Conservation (phyloP, 2,888 invertebrate genomes). For the Apodemia hepburni region DNA sequence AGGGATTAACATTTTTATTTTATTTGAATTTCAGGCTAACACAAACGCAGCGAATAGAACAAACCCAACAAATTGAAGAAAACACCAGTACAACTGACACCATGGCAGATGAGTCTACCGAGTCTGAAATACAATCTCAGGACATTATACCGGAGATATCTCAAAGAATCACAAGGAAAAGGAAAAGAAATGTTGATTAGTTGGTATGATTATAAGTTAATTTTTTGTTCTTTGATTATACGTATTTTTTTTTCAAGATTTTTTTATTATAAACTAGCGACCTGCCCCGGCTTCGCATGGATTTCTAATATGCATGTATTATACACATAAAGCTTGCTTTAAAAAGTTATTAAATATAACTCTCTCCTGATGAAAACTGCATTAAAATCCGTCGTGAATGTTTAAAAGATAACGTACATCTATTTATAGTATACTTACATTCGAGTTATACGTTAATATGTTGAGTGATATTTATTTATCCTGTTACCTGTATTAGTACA, state of each 20-base stretch:
- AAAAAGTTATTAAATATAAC: no score
- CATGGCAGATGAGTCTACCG: conserved; percentile 12
- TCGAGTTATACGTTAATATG: no score
- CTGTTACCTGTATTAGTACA: no score
- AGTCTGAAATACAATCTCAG: conserved; percentile 37
- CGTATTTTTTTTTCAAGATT: not conserved
- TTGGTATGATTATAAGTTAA: not conserved
- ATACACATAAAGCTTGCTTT: no score
- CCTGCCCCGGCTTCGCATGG: no score
- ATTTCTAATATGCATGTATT: no score
- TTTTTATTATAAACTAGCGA: not conserved
- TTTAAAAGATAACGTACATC: no score
- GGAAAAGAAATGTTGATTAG: conserved; percentile 40
- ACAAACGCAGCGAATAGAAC: conserved; percentile 16
- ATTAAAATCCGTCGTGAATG: no score
- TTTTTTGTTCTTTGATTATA: not conserved
- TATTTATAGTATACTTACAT: no score
- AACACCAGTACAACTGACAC: not conserved
- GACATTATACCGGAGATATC: conserved; percentile 52
- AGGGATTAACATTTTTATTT: not conserved
- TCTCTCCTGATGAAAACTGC: no score
- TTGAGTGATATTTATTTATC: no score
- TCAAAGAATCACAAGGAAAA: conserved; percentile 48
- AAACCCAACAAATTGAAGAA: conserved; percentile 1
- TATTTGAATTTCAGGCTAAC: conserved; percentile 19